Evolutionary conservation across 92 coral and sea anemone genomes (phyloP), one percentile per base, ranked within the genome.

Genomic region (Isaurus tuberculatus): DNA sequence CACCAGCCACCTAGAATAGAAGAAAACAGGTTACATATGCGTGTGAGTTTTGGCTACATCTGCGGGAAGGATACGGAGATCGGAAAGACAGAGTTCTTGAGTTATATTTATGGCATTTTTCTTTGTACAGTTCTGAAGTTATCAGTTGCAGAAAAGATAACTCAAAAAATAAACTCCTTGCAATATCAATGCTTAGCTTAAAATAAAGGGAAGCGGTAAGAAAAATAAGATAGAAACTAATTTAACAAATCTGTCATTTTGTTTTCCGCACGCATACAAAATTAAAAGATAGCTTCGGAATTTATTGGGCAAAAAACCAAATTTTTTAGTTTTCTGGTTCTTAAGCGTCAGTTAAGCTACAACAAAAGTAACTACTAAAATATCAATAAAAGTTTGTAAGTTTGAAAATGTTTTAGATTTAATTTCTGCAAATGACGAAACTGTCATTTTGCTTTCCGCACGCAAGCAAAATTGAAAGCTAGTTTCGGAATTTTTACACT

Each of bases 201-300:
- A 29, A 29, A 13, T 17, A 26, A 63, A 40, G 46, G 46, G 11
- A 40, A 40, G 46, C 9, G 9, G 11, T 40, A 13, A 40, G 0
- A 3, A 36, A 3, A 36, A 3, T 36, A 36, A 40, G 11, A 69
- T 0, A 22, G 6, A 20, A 7, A 30, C 7, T 5, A 17, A 11
- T 27, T 31, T 36, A 22, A 70, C 78, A 28, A 72, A 6, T 70
- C 75, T 42, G 60, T 22, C 61, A 44, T 23, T 72, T 26, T 42
- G 57, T 46, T 72, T 72, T 37, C 51, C 13, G 23, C 63, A 55
- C 0, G 6, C 36, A 29, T 34, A 63, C 69, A 29, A 26, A 63
- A 63, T 25, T 55, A 55, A 22, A 55, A 17, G 23, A 22, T 17
- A 55, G 22, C 5, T 55, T 55, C 34, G n/a, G 14, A 29, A 63